Percentiles rank a stretch among this genome's conserved stretches.
These are phyloP conservation scores for Micrasema longulum DNA, from an alignment of 1,140 invertebrate species.

Conservation along the genomic window DNA sequence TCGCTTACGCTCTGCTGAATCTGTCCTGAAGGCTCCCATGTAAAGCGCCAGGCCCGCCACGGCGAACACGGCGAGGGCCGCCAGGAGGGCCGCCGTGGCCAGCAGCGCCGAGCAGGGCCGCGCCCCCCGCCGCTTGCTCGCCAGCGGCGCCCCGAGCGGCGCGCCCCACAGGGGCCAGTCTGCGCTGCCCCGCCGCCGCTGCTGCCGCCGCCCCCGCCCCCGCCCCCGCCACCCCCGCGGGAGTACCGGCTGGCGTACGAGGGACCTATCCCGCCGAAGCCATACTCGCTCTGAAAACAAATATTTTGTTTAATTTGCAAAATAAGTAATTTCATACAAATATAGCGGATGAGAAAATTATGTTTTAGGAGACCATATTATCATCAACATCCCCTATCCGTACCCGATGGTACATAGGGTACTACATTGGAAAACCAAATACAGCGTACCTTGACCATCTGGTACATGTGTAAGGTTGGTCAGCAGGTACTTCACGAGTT, in stretches of 20 bases:
- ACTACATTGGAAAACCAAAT: too few relatives aligned
- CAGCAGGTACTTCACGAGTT: too few relatives aligned
- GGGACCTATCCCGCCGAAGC: slow-evolving; percentile 55
- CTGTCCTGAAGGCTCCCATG: slow-evolving; percentile 74
- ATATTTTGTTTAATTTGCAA: slow-evolving; percentile 6
- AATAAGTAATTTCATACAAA: not conserved
- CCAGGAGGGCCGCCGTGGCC: slow-evolving; percentile 75
- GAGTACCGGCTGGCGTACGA: slow-evolving; percentile 28
- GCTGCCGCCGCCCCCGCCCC: too few relatives aligned
- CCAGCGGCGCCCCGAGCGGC: slow-evolving; percentile 53
- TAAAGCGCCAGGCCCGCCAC: slow-evolving; percentile 82
- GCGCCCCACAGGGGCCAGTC: slow-evolving; percentile 53
- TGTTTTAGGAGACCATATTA: not conserved
- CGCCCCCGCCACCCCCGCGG: slow-evolving; percentile 2
- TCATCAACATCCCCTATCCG: too few relatives aligned
- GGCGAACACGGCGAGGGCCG: slow-evolving; percentile 77
- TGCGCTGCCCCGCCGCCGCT: slow-evolving; percentile 29
- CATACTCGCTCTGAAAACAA: slow-evolving; percentile 62
- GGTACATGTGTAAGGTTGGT: too few relatives aligned
- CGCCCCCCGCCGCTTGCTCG: slow-evolving; percentile 56
- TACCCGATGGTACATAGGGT: too few relatives aligned
- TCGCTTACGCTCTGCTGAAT: slow-evolving; percentile 66
- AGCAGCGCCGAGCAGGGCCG: slow-evolving; percentile 72
- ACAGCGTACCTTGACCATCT: too few relatives aligned
- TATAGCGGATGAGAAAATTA: not conserved